phyloP scores from a whole-genome alignment of 2,888 invertebrate genomes.

The Trichogramma dendrolimi region DNA sequence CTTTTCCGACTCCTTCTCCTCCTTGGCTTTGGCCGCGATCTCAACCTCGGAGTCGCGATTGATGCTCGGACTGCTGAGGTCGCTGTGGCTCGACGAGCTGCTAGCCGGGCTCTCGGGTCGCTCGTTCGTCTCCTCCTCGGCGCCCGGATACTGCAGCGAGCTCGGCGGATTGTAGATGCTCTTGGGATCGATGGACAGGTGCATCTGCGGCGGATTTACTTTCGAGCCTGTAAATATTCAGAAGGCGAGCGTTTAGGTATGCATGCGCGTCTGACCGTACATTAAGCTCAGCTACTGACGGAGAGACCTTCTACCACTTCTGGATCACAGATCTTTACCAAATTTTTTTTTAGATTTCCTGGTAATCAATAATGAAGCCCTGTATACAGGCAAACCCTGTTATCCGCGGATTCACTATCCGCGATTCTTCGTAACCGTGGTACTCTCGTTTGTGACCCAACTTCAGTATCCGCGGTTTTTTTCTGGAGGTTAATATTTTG shows the following conservation, averaged over 20 bases:
- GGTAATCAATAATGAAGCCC: no score
- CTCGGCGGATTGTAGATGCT: conserved; percentile 89
- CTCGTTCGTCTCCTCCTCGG: conserved; percentile 51
- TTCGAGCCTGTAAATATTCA: neutral
- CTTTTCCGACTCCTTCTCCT: conserved; percentile 34
- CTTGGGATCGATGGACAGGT: conserved; percentile 62
- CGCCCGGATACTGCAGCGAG: conserved; percentile 77
- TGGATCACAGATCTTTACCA: no score
- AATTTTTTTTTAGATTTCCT: no score
- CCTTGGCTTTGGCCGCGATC: conserved; percentile 53
- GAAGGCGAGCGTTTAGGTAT: neutral
- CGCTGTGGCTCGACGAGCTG: conserved; percentile 68
- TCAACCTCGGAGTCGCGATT: conserved; percentile 68
- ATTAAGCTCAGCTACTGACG: no score
- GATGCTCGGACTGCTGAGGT: conserved; percentile 67
- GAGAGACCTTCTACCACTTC: no score
- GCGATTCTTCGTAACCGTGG: no score
- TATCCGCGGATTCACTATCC: no score
- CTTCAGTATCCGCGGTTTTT: no score
- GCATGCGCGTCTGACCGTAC: no score
- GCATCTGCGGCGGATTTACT: conserved; percentile 59
- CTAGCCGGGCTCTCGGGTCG: conserved; percentile 70
- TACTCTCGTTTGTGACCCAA: no score
- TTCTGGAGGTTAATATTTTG: no score
- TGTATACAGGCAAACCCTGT: no score